Evolutionary conservation across 2,113 vertebrate genomes (phyloP).

Genomic region (Podiceps cristatus): DNA sequence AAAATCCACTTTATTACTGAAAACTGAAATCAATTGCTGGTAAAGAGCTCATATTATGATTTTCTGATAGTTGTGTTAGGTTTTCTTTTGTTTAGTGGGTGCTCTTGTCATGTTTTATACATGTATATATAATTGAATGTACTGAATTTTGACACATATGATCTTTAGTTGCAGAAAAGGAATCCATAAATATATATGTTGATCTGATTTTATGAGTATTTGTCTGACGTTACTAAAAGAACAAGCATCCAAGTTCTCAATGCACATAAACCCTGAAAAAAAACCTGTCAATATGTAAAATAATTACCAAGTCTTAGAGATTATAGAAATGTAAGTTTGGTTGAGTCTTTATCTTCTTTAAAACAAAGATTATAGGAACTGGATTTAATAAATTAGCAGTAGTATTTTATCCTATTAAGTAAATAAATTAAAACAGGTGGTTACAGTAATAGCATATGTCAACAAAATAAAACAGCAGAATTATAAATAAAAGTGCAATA

Average conservation of each 20-base stretch:
- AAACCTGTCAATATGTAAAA: neutral
- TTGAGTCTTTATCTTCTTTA: neutral
- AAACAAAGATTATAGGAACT: neutral
- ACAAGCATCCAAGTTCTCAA: neutral
- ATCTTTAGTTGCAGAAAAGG: neutral
- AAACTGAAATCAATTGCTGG: neutral
- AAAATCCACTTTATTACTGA: neutral
- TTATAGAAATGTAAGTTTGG: neutral
- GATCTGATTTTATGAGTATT: neutral
- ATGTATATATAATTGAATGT: neutral
- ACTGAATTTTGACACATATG: neutral
- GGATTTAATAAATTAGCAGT: neutral
- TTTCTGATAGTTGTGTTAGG: neutral
- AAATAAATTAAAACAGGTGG: neutral
- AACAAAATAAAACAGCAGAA: neutral
- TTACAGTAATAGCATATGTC: neutral
- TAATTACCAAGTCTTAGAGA: neutral
- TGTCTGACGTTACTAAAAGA: neutral
- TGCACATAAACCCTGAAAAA: neutral
- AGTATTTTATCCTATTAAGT: neutral
- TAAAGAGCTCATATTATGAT: neutral
- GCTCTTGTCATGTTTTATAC: neutral
- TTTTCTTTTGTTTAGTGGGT: neutral
- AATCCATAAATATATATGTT: neutral
- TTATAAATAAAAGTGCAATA: neutral